Percentiles rank a stretch among this genome's conserved stretches.
phyloP scores from a whole-genome alignment of 1,140 invertebrate genomes.

The Ostrea edulis region DNA sequence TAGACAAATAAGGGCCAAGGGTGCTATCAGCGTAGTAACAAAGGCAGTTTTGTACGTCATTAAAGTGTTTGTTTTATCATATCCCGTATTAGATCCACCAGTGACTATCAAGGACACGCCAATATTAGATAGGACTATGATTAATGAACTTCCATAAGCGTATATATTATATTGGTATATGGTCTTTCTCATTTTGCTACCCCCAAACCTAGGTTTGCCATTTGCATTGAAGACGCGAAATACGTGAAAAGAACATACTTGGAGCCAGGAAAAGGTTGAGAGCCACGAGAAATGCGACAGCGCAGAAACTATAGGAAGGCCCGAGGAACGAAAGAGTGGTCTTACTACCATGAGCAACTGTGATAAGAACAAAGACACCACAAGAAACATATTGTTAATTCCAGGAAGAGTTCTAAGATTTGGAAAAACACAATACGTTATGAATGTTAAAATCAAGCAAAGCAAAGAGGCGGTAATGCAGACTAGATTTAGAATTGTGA shows the following conservation, averaged over 20 bases:
- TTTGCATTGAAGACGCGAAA: background rate
- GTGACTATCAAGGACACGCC: background rate
- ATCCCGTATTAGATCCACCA: background rate
- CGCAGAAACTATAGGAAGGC: background rate
- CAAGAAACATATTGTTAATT: slow-evolving; percentile 43
- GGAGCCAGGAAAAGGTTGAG: background rate
- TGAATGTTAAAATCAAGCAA: slow-evolving; percentile 40
- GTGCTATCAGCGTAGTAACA: slow-evolving; percentile 1
- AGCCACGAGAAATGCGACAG: slow-evolving; percentile 11
- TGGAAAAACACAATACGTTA: slow-evolving; percentile 31
- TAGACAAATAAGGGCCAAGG: background rate
- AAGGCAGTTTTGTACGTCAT: slow-evolving; percentile 37
- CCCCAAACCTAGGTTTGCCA: too few relatives aligned
- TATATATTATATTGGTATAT: background rate
- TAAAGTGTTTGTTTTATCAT: slow-evolving; percentile 31
- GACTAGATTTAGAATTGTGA: background rate
- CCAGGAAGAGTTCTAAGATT: slow-evolving; percentile 40
- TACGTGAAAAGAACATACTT: slow-evolving; percentile 32
- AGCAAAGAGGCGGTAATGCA: background rate
- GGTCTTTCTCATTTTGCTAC: background rate
- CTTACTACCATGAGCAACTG: background rate
- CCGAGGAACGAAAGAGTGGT: background rate
- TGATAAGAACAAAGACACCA: slow-evolving; percentile 38
- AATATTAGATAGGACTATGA: background rate
- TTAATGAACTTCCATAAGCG: background rate